Evolutionary conservation across 1,140 invertebrate genomes (phyloP).

Genomic region (Batillaria attramentaria): DNA sequence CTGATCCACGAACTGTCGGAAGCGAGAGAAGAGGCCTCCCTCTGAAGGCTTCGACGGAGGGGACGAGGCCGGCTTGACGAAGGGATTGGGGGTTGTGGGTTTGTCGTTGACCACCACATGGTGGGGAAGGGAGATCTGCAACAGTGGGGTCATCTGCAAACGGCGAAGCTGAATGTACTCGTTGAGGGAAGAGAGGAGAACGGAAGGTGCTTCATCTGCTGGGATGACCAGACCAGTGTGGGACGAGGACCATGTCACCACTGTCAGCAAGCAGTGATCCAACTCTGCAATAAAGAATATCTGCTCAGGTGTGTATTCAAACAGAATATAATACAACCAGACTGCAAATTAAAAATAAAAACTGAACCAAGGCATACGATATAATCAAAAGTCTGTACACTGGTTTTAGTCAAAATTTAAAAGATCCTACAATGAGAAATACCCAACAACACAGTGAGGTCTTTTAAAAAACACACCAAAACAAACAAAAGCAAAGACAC

Average conservation of each 20-base stretch:
- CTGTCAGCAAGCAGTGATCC: constrained; percentile 58
- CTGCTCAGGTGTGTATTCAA: too few species aligned
- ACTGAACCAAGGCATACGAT: background rate
- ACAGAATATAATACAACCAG: background rate
- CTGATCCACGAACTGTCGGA: constrained; percentile 19
- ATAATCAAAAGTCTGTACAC: background rate
- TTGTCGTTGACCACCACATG: constrained; percentile 28
- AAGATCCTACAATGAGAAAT: too few species aligned
- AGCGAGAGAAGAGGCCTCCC: background rate
- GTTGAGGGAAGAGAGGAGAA: constrained; percentile 50
- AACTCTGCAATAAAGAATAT: constrained; percentile 52
- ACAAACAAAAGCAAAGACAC: too few species aligned
- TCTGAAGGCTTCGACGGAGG: background rate
- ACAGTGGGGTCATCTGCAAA: constrained; percentile 52
- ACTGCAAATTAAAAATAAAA: background rate
- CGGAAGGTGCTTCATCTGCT: constrained; percentile 37
- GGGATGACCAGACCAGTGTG: background rate
- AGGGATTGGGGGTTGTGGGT: background rate
- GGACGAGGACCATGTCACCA: constrained; percentile 48
- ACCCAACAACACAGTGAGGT: too few species aligned
- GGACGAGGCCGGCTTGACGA: background rate
- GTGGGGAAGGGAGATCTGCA: constrained; percentile 48
- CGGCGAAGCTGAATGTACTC: constrained; percentile 57
- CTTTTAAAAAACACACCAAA: background rate
- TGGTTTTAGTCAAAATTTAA: too few species aligned